phyloP scores from a whole-genome alignment of 2,888 invertebrate genomes.

The Leuctra nigra region DNA sequence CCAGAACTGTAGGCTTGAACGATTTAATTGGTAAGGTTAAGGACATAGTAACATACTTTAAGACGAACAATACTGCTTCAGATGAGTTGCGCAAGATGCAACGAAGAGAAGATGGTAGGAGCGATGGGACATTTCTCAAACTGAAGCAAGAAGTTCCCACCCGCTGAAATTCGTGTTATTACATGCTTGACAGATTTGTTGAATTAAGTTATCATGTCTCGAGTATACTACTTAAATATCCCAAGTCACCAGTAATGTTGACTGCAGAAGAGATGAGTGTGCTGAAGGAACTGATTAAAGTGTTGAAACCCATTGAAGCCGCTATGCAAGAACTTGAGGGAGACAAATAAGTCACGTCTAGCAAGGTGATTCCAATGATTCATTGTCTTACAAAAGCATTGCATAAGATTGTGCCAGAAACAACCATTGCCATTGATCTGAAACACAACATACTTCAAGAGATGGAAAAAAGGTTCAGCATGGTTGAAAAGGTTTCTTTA shows the following conservation, averaged over 20 bases:
- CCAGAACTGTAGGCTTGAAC: conserved; percentile 22
- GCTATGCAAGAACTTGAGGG: conserved; percentile 29
- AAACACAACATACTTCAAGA: conserved; percentile 7
- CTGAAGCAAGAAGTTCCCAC: neutral
- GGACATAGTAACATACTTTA: conserved; percentile 30
- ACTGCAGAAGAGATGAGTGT: conserved; percentile 25
- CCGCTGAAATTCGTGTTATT: conserved; percentile 15
- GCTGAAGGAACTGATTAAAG: conserved; percentile 25
- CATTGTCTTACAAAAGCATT: conserved; percentile 14
- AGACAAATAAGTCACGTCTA: conserved; percentile 27
- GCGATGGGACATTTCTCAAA: conserved; percentile 24
- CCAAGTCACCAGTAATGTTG: conserved; percentile 28
- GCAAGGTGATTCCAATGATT: conserved; percentile 29
- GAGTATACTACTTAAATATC: conserved; percentile 26
- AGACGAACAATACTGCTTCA: conserved; percentile 27
- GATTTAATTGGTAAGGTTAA: conserved; percentile 28
- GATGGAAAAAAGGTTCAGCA: conserved; percentile 3
- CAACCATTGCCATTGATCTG: neutral
- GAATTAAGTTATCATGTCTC: conserved; percentile 14
- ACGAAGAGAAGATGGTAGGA: conserved; percentile 23
- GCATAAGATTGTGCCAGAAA: neutral
- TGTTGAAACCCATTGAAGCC: conserved; percentile 28
- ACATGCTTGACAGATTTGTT: conserved; percentile 25
- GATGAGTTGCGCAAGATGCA: conserved; percentile 26
- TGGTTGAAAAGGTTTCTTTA: conserved; percentile 20